Evolutionary conservation across 2,888 invertebrate genomes (phyloP), one percentile per base, ranked within the genome.

Genomic region (Hypolimnas misippus): DNA sequence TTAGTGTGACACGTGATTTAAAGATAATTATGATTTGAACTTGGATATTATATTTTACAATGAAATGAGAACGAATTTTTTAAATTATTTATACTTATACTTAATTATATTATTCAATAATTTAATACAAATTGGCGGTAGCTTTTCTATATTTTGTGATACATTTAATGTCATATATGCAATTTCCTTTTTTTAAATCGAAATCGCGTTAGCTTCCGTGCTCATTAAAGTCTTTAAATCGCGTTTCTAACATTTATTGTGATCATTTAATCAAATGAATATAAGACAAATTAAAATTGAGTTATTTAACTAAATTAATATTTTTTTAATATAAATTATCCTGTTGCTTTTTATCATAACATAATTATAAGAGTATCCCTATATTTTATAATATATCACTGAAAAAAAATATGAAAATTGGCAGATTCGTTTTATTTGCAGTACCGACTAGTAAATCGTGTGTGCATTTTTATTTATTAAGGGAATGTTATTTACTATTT

Each of bases 401-500:
- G 46, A 49, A 60, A 29, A 49, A 53, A 25, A 49, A 29, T 10
- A 44, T 44, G 51, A 40, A 40, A 29, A 42, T 55, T 42, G 50
- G 33, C 52, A 35, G 17, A 56, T 25, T 33, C 12, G 14, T 52
- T 54, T 63, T 51, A 19, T 68, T 62, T 68, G 76, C 73, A 76
- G 78, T 81, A 80, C 75, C 82, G 78, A 82, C 83, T 84, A 75
- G 35, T 33, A 73, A 69, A 65, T 73, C 73, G 70, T 77, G 77
- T 80, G 79, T 77, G 78, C 82, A 80, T 78, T 83, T 76, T 80
- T 81, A 72, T 71, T 77, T 79, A 81, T 85, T 83, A 79, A 88
- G 83, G 87, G 82, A 84, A 86, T 87, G 87, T 89, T 87, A 86
- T 86, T 86, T 87, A 87, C 84, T 84, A 82, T 86, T 84, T 86